Evolutionary conservation across 2,888 invertebrate species (phyloP).

Genomic region (Drosophila mimetica): DNA sequence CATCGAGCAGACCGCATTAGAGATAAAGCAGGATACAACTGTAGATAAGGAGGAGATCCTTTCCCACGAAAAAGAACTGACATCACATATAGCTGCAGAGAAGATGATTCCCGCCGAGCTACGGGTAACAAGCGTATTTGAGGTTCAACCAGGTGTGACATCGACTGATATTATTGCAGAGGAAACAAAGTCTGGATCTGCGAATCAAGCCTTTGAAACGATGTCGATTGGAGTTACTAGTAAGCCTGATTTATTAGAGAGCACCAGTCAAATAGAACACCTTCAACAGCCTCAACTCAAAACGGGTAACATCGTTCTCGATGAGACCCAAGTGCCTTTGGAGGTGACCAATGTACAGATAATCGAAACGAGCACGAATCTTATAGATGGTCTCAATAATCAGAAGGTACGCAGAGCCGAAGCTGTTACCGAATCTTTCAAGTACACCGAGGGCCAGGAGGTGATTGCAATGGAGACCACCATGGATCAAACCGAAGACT

Average conservation of each 20-base stretch:
- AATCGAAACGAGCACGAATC: slow-evolving; percentile 56
- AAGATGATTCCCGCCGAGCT: slow-evolving; percentile 83
- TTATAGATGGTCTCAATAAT: slow-evolving; percentile 33
- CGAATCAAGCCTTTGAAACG: slow-evolving; percentile 83
- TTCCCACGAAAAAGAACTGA: slow-evolving; percentile 72
- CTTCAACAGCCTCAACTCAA: slow-evolving; percentile 46
- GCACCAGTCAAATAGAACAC: slow-evolving; percentile 38
- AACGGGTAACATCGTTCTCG: slow-evolving; percentile 28
- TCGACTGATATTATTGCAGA: slow-evolving; percentile 53
- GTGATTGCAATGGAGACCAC: slow-evolving; percentile 65
- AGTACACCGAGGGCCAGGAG: slow-evolving; percentile 62
- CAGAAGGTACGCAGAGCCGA: slow-evolving; percentile 25
- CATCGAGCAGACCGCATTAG: slow-evolving; percentile 86
- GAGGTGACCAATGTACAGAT: slow-evolving; percentile 70
- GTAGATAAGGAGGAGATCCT: slow-evolving; percentile 88
- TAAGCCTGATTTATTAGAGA: slow-evolving; percentile 66
- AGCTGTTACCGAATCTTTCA: slow-evolving; percentile 49
- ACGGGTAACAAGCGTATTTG: slow-evolving; percentile 83
- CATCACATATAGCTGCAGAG: slow-evolving; percentile 66
- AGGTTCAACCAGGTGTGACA: slow-evolving; percentile 79
- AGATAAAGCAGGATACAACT: slow-evolving; percentile 87
- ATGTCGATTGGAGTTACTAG: slow-evolving; percentile 69
- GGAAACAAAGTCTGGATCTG: slow-evolving; percentile 72
- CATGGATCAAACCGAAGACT: slow-evolving; percentile 31
- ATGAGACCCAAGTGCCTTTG: slow-evolving; percentile 58